Base-by-base conservation (phyloP, 30 jellyfish, hydroid and myxozoan species). In the Turritopsis rubra region DNA sequence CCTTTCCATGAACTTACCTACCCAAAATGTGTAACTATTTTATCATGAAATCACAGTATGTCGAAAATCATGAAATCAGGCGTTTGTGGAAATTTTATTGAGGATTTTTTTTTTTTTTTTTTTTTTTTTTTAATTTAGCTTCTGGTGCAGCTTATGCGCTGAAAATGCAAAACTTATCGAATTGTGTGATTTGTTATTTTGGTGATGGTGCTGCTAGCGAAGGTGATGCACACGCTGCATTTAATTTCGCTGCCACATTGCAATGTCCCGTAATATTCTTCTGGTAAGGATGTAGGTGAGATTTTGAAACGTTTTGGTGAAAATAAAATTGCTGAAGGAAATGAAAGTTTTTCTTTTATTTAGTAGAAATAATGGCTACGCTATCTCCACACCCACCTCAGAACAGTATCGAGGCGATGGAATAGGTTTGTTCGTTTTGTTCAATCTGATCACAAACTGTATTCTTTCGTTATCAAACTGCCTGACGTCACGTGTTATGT, bases 201-300 rank as follows among this genome's bases (percentile, higher is more conserved):
- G 98, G 98, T 29, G 98, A 92, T 31, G 98, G 98, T 8, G 98
- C 98, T 60, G 98, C 98, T 53, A 92, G 98, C 54, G 98, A 92
- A 76, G 98, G 98, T 1, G 98, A 92, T 88, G 98, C 98, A 8
- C 98, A 92, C 82, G 98, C 98, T 74, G 98, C 98, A 1, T 82
- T 92, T 79, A 92, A 92, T 74, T 92, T 92, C 79, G 98, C 98
- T 19, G 98, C 98, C 8, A 92, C 98, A 13, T 83, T 92, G 23
- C 88, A 89, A 27, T 92, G 98, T 72, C 98, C 98, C 52, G 98
- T 88, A 20, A 92, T 92, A 66, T 92, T 92, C 68, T 87, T 92
- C 82, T 92, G 98, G 98, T 92, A 75, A 54, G 96, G 82, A 0
- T n/a, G n/a, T n/a, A n/a, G n/a, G n/a, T n/a, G n/a, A n/a, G n/a